These are phyloP conservation scores for Zygogramma bicolorata DNA, from an alignment of 2,888 invertebrate species.

Conservation along the genomic window DNA sequence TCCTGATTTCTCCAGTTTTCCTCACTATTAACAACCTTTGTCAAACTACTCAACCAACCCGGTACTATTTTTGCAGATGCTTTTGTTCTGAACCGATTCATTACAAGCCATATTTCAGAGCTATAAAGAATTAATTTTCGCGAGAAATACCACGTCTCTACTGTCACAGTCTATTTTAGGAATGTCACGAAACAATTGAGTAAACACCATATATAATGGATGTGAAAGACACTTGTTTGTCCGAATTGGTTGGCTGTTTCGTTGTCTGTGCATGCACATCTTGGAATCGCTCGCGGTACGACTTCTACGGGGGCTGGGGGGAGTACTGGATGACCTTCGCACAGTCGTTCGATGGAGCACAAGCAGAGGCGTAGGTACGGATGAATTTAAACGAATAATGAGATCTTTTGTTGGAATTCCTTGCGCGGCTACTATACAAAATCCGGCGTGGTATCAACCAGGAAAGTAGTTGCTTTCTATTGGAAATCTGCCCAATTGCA, in stretches of 20 bases:
- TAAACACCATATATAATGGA: slow-evolving; percentile 6
- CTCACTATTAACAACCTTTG: too few relatives aligned
- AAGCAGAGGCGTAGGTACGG: not conserved
- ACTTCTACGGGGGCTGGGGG: not conserved
- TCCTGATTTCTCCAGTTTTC: too few relatives aligned
- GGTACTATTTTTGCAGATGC: too few relatives aligned
- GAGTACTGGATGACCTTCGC: not conserved
- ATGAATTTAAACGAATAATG: too few relatives aligned
- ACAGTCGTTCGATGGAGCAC: not conserved
- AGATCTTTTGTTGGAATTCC: too few relatives aligned
- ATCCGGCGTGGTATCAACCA: too few relatives aligned
- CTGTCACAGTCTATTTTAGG: slow-evolving; percentile 9
- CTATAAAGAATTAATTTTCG: not conserved
- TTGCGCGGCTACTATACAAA: too few relatives aligned
- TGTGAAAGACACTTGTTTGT: not conserved
- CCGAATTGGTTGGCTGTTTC: not conserved
- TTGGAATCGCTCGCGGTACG: not conserved
- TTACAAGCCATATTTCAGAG: not conserved
- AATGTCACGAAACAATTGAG: slow-evolving; percentile 5
- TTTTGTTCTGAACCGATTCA: too few relatives aligned
- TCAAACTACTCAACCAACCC: too few relatives aligned
- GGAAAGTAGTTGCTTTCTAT: too few relatives aligned
- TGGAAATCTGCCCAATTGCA: too few relatives aligned
- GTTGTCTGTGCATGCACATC: not conserved
- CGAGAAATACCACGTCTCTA: not conserved